phyloP scores from a whole-genome alignment of 2,113 vertebrate genomes.

The Pygoscelis antarcticus region DNA sequence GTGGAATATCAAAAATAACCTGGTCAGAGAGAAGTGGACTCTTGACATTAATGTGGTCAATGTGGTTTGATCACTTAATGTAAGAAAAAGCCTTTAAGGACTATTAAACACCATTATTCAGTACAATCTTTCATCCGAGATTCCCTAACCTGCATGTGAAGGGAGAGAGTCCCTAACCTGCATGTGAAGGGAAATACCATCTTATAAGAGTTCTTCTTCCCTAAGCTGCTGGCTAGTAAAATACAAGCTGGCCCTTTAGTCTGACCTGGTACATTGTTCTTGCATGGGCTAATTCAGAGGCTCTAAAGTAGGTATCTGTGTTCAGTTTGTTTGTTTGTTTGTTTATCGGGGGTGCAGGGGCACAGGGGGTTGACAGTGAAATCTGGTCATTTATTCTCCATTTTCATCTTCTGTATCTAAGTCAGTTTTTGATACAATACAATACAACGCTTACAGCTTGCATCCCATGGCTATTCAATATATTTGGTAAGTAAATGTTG shows the following conservation, averaged over 20 bases:
- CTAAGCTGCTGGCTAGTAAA: background rate
- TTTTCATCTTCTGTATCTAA: background rate
- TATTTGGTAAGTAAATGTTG: background rate
- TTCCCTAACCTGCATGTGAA: background rate
- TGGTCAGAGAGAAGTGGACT: background rate
- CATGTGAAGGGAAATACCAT: background rate
- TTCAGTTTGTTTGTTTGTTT: background rate
- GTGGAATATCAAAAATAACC: background rate
- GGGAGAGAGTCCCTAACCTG: background rate
- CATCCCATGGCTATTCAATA: background rate
- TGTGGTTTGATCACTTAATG: background rate
- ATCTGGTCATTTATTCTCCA: background rate
- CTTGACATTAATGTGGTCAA: background rate
- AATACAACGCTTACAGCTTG: background rate
- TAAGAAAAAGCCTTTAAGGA: background rate
- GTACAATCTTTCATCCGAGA: background rate
- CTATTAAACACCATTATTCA: background rate
- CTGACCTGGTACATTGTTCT: background rate
- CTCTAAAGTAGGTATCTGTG: background rate
- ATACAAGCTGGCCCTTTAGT: background rate
- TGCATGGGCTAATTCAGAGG: background rate
- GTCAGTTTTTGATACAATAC: background rate
- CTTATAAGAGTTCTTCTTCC: background rate
- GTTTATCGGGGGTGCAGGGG: background rate
- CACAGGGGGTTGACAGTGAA: accelerated